Evolutionary conservation across 2,888 invertebrate species (phyloP), one percentile per base, ranked within the genome.

Genomic region (Gastracanthus pulcherrimus): DNA sequence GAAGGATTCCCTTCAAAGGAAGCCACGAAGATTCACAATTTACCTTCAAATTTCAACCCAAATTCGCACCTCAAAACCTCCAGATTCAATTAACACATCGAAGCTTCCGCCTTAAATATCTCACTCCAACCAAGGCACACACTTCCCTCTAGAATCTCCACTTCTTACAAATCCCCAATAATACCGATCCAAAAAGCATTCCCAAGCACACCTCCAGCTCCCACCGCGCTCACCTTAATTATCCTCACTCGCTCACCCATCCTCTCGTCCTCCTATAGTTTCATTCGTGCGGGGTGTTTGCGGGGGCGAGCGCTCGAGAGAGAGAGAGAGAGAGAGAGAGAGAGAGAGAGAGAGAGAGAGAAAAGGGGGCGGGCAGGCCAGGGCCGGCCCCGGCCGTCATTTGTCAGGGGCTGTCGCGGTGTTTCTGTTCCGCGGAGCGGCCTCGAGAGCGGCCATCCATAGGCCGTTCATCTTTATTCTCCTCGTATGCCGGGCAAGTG

Each of bases 391-490:
- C 88, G 89, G 89, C 89, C 91, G 90, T 91, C 91, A 91, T 91
- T 91, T 91, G 91, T 91, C 91, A 91, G 91, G 89, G 89, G 90
- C 91, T 91, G 91, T 91, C 91, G 91, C 90, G 89, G 88, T 75
- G 75, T 84, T 78, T 76, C 75, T 83, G 82, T 82, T 91, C 89
- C 91, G 91, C 90, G 90, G 91, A 91, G 90, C 91, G 90, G 90
- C 89, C 89, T 88, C 34, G n/a, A n/a, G n/a, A n/a, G n/a, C 13
- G 62, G 64, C 90, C 90, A 86, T 90, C 90, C 90, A 90, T 90
- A 90, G 91, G 90, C 91, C 90, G 90, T 91, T 91, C 91, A 90
- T 91, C 91, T 91, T 91, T 91, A 91, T 91, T 90, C 88, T 86
- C 87, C 87, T 87, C 87, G 88, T 86, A 29, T n/a, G n/a, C n/a